Evolutionary conservation across 2,888 invertebrate species (phyloP), one percentile per base, ranked within the genome.

Genomic region (Mesorhabditis belari): DNA sequence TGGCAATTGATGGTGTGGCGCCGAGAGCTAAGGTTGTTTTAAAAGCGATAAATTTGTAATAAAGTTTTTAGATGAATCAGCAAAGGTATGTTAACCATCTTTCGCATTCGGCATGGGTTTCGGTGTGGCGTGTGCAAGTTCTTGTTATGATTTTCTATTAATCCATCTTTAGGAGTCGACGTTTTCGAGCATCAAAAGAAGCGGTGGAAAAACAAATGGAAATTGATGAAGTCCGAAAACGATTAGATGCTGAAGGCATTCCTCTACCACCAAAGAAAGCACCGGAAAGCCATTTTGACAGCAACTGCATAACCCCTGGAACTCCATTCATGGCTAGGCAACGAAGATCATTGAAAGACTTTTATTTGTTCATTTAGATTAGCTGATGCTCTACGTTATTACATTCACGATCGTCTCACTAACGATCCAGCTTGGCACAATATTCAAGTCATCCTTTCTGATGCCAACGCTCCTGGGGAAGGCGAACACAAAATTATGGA

Each of bases 401-500:
- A 75, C 56, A 73, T 79, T 27, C 77, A 92, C 83, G 90, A 91
- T 71, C 86, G 90, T 70, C 84, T 96, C 70, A 95, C 94, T 81
- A 92, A 85, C 81, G 91, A 95, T 82, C 90, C 94, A 2, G 94
- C 92, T 0, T 98, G 98, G 98, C 88, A 87, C 76, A 87, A 88
- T 49, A 87, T 98, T 66, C 92, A 93, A 83, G 84, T 86, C 27
- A 91, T 99, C 76, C 85, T 99, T n/a, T 96, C 96, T 2, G 98
- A 99, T 83, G 96, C 98, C 1, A 98, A 95, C 83, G 94, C 92
- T 4, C 94, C 94, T 0, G 94, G 94, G 5, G 94, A 94, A 83
- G 94, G 98, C 0, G 98, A 98, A 83, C 98, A 98, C 82, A 98
- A 98, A 85, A 96, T 98, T 74, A 98, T 99, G 96, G 96, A 98